A percentile compares a stretch with the other conserved stretches of the same genome.
phyloP scores from a whole-genome alignment of 1,140 invertebrate species.

The Macrostomum lignano region DNA sequence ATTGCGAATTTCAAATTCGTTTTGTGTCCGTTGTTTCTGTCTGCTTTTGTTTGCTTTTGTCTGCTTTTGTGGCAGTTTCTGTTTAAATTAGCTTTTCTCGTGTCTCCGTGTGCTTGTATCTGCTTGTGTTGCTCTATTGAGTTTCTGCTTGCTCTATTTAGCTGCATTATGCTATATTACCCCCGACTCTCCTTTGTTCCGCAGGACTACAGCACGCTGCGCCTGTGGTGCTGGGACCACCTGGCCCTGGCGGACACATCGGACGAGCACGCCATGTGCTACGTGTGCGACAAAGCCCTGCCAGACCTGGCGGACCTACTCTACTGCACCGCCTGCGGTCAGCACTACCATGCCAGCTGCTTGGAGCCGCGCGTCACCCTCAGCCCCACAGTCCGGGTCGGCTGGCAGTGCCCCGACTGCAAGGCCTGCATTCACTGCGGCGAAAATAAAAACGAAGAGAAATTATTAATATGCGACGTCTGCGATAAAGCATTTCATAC shows the following conservation, averaged over 20 bases:
- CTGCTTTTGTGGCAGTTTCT: no score
- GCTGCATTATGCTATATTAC: no score
- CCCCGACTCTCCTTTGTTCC: no score
- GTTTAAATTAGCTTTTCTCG: no score
- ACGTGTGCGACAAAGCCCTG: conserved; percentile 47
- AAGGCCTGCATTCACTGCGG: conserved; percentile 64
- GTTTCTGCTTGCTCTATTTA: no score
- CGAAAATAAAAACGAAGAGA: conserved; percentile 21
- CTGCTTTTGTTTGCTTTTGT: no score
- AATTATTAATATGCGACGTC: conserved; percentile 53
- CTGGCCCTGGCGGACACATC: background rate
- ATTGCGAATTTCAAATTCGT: no score
- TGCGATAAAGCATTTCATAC: conserved; percentile 88
- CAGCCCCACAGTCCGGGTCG: conserved; percentile 43
- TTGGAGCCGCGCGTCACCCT: conserved; percentile 44
- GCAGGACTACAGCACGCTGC: no score
- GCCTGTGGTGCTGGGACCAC: background rate
- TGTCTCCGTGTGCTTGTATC: no score
- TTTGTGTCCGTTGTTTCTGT: no score
- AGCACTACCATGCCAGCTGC: conserved; percentile 69
- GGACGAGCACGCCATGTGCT: conserved; percentile 30
- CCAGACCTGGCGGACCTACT: conserved; percentile 53
- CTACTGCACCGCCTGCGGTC: conserved; percentile 55
- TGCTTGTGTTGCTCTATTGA: no score
- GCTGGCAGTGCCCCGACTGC: conserved; percentile 77